Base-by-base conservation (phyloP, 2,113 vertebrate genomes). In the Felis chaus region DNA sequence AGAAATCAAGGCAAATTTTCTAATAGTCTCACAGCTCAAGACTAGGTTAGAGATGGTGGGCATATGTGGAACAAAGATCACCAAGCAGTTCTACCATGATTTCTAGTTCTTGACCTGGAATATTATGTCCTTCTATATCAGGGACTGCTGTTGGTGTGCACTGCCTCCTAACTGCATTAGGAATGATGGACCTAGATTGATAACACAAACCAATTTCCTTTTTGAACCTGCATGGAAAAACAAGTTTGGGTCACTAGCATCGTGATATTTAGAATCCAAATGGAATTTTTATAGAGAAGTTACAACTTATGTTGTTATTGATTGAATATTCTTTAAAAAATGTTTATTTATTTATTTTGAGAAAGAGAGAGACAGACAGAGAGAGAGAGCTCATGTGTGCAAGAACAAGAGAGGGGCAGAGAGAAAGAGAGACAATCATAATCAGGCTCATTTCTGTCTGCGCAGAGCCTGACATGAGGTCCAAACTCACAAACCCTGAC, bases 221-320 rank as follows among this genome's bases (percentile, higher is more conserved):
- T 76, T 57, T 69, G 78, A 95, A 57, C 21, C 18, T 85, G 19
- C 9, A 3, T 84, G 23, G 12, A 65, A 45, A 95, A 78, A 92
- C 57, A 80, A 45, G 45, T 76, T 36, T 55, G 31, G 25, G 23
- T 87, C 65, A 89, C 15, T 80, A 96, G 63, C 12, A 71, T 39
- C 12, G 48, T 36, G 29, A 91, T 66, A 48, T 48, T 65, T 94
- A 87, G 69, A 84, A 63, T 61, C 8, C 3, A 94, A 93, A 57
- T 95, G 83, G 57, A 61, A 79, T 85, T 86, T 48, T 94, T 93
- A 92, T 27, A 68, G 33, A 88, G 57, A 97, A 92, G 81, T 87
- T 91, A 50, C 71, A 84, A 85, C n/a, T 76, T 53, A 53, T 31
- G n/a, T 36, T 45, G 57, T 63, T 92, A 86, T 65, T 80, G 48